Base-by-base conservation (phyloP, 2,113 vertebrate genomes). In the Hiodon tergisus region DNA sequence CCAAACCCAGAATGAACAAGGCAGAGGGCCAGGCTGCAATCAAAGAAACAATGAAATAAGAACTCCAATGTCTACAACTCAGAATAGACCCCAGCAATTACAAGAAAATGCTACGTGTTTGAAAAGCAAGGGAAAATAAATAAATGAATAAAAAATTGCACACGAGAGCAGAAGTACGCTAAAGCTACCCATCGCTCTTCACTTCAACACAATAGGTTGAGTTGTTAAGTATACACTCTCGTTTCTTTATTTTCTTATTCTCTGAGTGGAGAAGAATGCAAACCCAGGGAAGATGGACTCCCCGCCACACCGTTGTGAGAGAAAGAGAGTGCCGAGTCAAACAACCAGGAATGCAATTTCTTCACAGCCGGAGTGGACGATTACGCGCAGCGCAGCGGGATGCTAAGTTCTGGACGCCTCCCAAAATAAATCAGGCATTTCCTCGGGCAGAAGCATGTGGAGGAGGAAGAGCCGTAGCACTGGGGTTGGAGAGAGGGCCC, bases 401-500 rank as follows among this genome's bases (percentile, higher is more conserved):
- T 6, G 59, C 50, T 63, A 9, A 31, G 7, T 55, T 52, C 60
- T 76, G 59, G 68, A 71, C 7, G 8, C 16, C 10, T 54, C 51
- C 57, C 52, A 17, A 48, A 31, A 71, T 70, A 76, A 76, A 70
- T 76, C 68, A 76, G 75, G 50, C 50, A 47, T 59, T 16, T 47
- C 13, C 11, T 67, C 59, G 10, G 75, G 68, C 13, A 4, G 59
- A 3, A 31, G 65, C 53, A 8, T 54, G 53, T 70, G 50, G 54
- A 63, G n/a, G 9, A 60, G n/a, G 2, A 4, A 54, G 72, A 65
- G 51, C 61, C 14, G 61, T 50, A 62, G 17, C 17, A 17, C 0
- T 51, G 10, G 17, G 6, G 52, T 60, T 11, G 52, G 61, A 73
- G 8, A 58, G 73, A 17, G 67, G 46, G 31, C 61, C 75, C 75